Evolutionary conservation across 2,888 invertebrate genomes (phyloP), one percentile per base, ranked within the genome.

Genomic region (Cosmorhoe ocellata): DNA sequence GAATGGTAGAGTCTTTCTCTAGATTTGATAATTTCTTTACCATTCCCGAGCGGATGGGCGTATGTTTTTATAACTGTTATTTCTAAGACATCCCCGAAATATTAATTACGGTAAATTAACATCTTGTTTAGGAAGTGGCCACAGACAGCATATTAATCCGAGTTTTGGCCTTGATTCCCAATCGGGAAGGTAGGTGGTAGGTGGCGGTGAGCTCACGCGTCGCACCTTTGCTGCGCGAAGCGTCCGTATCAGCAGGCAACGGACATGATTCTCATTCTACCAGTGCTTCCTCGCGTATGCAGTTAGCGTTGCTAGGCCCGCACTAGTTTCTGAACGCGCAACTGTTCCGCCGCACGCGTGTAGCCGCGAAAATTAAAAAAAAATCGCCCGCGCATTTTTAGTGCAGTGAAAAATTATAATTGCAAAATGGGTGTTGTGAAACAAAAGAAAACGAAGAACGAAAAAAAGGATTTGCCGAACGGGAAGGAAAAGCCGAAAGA

Each of bases 261-360:
- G 71, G 71, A 74, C 68, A 61, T 69, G 40, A 47, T 47, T 36
- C 9, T 46, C 36, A 45, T 49, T 45, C 50, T 26, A 51, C 73
- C 86, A 82, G 85, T 83, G 67, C 74, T 81, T 73, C 77, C 73
- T 69, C 82, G 79, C 84, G 79, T 75, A 75, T 81, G 85, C 87
- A 88, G 88, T 81, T 80, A 79, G 74, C 87, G 87, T 84, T 80
- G 77, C 87, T 87, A 88, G 86, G 81, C 81, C 67, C 70, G 79
- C 82, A 76, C 84, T 88, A 89, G 89, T 88, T 84, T 75, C 69
- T 75, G 84, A 88, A 86, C 89, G 86, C 79, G 71, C 83, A 82
- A 53, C 53, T 53, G 47, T 18, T 71, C 84, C 81, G 84, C 71
- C 59, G 68, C 67, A 66, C 76, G 79, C 76, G 76, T 70, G 51